Percentiles rank a stretch among this genome's conserved stretches.
Conservation (phyloP, 2,113 vertebrate species). For the Onychostruthus taczanowskii region DNA sequence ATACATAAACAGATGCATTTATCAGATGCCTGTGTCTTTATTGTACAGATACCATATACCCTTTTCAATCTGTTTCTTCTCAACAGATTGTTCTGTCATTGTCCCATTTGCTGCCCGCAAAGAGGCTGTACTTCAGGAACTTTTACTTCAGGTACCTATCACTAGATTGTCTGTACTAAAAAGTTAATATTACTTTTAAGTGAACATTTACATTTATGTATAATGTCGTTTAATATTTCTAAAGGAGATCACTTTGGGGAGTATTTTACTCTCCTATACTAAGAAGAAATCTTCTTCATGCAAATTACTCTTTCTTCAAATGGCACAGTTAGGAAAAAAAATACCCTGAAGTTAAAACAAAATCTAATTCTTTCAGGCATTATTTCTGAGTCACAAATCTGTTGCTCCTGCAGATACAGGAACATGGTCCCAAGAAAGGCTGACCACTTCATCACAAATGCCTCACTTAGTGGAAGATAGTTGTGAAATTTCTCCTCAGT, state of each 20-base stretch:
- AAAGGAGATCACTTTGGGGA: background rate
- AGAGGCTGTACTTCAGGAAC: background rate
- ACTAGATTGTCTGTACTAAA: background rate
- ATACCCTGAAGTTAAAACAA: background rate
- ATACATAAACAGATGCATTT: background rate
- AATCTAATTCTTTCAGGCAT: background rate
- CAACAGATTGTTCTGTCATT: background rate
- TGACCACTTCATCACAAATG: background rate
- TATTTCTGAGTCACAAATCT: background rate
- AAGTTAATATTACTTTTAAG: background rate
- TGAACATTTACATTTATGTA: background rate
- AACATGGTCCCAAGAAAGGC: background rate
- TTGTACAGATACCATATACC: background rate
- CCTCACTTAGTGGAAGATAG: background rate
- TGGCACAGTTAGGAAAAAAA: background rate
- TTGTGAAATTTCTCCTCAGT: background rate
- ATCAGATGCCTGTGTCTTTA: background rate
- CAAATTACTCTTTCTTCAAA: background rate
- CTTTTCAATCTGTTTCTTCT: background rate
- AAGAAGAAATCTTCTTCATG: background rate
- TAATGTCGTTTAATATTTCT: background rate
- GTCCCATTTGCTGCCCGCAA: background rate
- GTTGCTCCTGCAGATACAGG: background rate
- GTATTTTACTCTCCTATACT: background rate
- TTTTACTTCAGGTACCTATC: background rate